Base-by-base conservation (phyloP, 2,888 invertebrate species). In the Trichogramma evanescens region DNA sequence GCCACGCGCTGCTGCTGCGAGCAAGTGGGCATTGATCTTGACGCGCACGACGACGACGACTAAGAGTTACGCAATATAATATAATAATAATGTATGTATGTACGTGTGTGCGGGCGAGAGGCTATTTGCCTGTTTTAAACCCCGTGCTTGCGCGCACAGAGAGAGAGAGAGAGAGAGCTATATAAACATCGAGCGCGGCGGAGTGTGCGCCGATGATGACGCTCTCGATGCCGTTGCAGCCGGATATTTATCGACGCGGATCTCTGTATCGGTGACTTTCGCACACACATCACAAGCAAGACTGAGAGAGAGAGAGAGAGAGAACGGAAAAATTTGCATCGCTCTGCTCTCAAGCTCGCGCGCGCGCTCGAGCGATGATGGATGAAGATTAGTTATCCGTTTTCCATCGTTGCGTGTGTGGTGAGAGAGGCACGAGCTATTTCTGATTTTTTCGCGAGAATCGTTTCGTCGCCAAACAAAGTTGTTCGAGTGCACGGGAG, bases 1-100 rank as follows among this genome's bases (percentile, higher is more conserved):
- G 48, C n/a, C n/a, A 9, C 44, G 52, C 9, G 49, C 26, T 26
- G 26, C 26, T 26, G 26, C 26, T 26, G 26, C 26, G 50, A 43
- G 13, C 4, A 58, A 13, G 26, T 63, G 63, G 63, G 56, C 63
- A 63, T 63, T 63, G 63, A 63, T 63, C 63, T 63, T 61, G 63
- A 63, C 58, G 48, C 43, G 52, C 61, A 61, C 26, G 2, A 26
- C 26, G 2, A 26, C 26, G 2, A 26, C 26, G 26, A 26, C 26
- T 2, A 26, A 26, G 26, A 26, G 26, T 26, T 26, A 26, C 26
- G 26, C 26, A 26, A 26, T 26, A 26, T 26, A 26, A 26, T 2
- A 26, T 26, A 26, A 26, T 26, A 26, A 26, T 26, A 26, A 26
- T 26, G 2, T n/a, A 13, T 13, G 26, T 2, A 26, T 26, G 26